Base-by-base conservation (phyloP, 2,888 invertebrate species). In the Yponomeuta malinellus region DNA sequence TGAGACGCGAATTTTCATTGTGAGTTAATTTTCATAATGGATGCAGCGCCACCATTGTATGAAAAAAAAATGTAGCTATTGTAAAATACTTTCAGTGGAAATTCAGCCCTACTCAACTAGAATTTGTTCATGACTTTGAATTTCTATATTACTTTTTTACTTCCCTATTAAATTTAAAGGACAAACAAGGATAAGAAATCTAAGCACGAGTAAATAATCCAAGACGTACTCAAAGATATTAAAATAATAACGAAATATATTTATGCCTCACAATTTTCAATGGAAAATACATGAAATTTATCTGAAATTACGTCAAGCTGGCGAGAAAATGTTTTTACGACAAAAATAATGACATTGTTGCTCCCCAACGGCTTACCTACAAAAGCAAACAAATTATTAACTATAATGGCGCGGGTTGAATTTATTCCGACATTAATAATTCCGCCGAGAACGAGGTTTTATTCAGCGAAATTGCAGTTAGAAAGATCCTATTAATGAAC, bases 401-500 rank as follows among this genome's bases (percentile, higher is more conserved):
- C 83, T 83, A 88, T 87, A 86, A 89, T 81, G 79, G 82, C 79
- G 81, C 79, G 80, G 79, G 81, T 83, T 83, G 80, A 84, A 87
- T 87, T 82, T 84, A 82, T 82, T 77, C 83, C 83, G 86, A 88
- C 90, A 91, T 91, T 90, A 91, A 90, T 91, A 89, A 88, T 89
- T 86, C 87, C 83, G 80, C 79, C 79, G 83, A 81, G 83, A 79
- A 80, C 79, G 77, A 76, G 73, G 85, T 90, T 89, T 88, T 88
- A 89, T 90, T 90, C 89, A 89, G 84, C 83, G 80, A 87, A 86
- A 89, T 89, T 90, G 90, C 90, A 91, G 89, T 89, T 89, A 87
- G 89, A 89, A 87, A 89, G 90, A 90, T 89, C 87, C 89, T 91
- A 91, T 91, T 92, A 92, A 91, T 92, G 90, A 90, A 90, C 88